Evolutionary conservation across 1,140 invertebrate genomes (phyloP), one percentile per base, ranked within the genome.

Genomic region (Tetramorium parvispinum): DNA sequence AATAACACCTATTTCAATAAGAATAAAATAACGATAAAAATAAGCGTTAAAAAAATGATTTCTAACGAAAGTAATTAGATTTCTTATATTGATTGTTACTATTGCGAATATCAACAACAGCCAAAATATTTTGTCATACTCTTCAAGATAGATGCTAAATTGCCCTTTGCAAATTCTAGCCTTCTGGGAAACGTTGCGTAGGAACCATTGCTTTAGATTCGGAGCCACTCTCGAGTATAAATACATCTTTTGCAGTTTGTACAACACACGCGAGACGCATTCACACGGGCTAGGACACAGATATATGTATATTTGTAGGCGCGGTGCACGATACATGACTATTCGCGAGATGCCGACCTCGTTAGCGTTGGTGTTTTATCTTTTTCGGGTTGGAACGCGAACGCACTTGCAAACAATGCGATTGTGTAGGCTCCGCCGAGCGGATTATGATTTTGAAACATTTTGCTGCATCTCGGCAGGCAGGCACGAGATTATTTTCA

Each of bases 391-490:
- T 53, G 53, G 53, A 63, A 32, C 18, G 51, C 16, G 21, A 63
- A 53, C 13, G 37, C 46, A 43, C 65, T 68, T 43, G 24, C 18
- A 46, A 83, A 73, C 24, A 21, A n/a, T 43, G 40, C 40, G 21
- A n/a, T 61, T 73, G 21, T 13, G 11, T 70, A 40, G 63, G 27
- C 21, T 43, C 37, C 65, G n/a, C 16, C 18, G 43, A 82, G 65
- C 66, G 21, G 79, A 82, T 59, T 46, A 59, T 43, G 37, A 59
- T 46, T 40, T 57, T 2, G 51, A 83, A 83, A 18, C 79, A 13
- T 59, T 83, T 59, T 73, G 79, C 43, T 83, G 79, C 68, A 83
- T 83, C 53, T 75, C 79, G 11, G 49, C 40, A n/a, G 18, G 66
- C 18, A 18, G 21, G 3, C 13, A 81, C 21, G 8, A 43, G 40